These are phyloP conservation scores for Dasysyrphus albostriatus DNA, from an alignment of 2,888 invertebrate species.

Conservation along the genomic window DNA sequence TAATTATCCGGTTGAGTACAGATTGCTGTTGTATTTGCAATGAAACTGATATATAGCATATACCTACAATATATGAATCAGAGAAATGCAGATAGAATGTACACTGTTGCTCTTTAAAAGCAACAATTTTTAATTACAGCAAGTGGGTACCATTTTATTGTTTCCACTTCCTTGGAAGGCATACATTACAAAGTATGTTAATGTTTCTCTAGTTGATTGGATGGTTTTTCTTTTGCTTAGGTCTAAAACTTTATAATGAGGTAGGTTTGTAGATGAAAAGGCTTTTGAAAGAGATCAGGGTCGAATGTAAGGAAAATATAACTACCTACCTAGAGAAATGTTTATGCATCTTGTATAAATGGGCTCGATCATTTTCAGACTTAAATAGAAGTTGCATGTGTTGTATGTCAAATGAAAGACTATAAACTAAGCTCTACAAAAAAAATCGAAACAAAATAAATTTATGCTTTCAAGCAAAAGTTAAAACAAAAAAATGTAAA, in stretches of 20 bases:
- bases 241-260: constrained; percentile 19
- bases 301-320: background rate
- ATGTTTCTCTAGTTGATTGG: constrained; percentile 11
- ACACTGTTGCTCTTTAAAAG: constrained; percentile 50
- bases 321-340: background rate
- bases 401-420: background rate
- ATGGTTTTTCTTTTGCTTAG: background rate
- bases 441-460: background rate
- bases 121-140: constrained; percentile 60
- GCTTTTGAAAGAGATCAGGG: background rate
- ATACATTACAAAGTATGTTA: constrained; percentile 1
- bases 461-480: background rate
- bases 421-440: background rate
- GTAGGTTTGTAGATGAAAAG: background rate
- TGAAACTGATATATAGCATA: constrained; percentile 13
- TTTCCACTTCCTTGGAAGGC: background rate
- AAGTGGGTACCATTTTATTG: constrained; percentile 45
- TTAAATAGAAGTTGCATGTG: background rate
- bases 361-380: background rate
- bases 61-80: background rate
- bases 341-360: background rate
- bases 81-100: background rate
- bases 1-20: constrained; percentile 70
- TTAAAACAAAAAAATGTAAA: background rate
- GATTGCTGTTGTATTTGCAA: constrained; percentile 45